These are phyloP conservation scores for Macrotrachela quadricornifera DNA, from an alignment of 1,140 invertebrate genomes.

Conservation along the genomic window DNA sequence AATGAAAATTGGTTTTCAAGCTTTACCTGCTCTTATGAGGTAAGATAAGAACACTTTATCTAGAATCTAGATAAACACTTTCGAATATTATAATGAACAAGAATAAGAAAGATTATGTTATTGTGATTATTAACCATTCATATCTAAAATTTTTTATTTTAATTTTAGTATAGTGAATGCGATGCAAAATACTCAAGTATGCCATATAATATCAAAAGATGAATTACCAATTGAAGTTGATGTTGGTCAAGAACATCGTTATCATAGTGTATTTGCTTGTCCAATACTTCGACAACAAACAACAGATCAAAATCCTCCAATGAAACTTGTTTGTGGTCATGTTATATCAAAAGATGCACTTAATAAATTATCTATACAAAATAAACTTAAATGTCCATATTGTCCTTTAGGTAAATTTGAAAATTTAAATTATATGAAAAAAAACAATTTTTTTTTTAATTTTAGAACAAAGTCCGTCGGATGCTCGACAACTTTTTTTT, in stretches of 20 bases:
- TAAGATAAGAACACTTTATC: too few relatives aligned
- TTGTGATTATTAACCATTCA: too few relatives aligned
- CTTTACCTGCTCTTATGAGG: too few relatives aligned
- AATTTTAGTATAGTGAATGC: slow-evolving; percentile 63
- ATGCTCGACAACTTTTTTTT: slow-evolving; percentile 7
- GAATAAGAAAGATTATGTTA: too few relatives aligned
- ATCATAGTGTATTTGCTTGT: slow-evolving; percentile 93
- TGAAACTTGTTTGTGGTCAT: slow-evolving; percentile 85
- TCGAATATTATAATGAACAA: too few relatives aligned
- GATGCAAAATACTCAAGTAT: slow-evolving; percentile 79
- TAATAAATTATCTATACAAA: slow-evolving; percentile 55
- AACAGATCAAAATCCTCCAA: slow-evolving; percentile 83
- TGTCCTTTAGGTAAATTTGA: not conserved
- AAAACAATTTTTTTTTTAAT: too few relatives aligned
- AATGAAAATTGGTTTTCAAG: too few relatives aligned
- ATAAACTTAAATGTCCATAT: slow-evolving; percentile 8
- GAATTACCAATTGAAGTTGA: slow-evolving; percentile 87
- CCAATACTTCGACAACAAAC: slow-evolving; percentile 89
- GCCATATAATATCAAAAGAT: slow-evolving; percentile 81
- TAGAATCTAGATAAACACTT: too few relatives aligned
- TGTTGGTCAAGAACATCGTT: slow-evolving; percentile 53
- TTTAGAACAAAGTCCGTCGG: not conserved
- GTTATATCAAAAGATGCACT: slow-evolving; percentile 90
- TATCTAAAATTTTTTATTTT: too few relatives aligned
- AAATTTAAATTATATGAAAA: too few relatives aligned